A percentile compares a stretch with the other conserved stretches of the same genome.
These are phyloP conservation scores for Parasteatoda tepidariorum DNA, from an alignment of 1,140 invertebrate genomes.

Conservation along the genomic window DNA sequence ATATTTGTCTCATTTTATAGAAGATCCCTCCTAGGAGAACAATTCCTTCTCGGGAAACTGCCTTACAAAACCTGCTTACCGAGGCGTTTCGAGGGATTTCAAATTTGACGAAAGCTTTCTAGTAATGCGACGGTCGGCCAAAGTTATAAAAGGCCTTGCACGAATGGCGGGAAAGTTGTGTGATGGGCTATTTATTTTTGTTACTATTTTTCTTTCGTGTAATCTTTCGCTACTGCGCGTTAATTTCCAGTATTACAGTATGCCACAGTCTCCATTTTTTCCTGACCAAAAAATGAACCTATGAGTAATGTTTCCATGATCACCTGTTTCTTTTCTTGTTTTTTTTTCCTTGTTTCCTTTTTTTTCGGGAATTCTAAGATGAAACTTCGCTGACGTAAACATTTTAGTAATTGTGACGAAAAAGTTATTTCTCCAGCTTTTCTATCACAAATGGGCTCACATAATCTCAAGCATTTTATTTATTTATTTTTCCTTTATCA, in stretches of 20 bases:
- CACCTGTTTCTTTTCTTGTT: constrained; percentile 1
- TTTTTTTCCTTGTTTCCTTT: background rate
- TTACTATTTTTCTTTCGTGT: constrained; percentile 22
- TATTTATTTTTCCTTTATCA: too few relatives aligned
- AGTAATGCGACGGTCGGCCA: constrained; percentile 29
- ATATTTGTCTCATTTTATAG: background rate
- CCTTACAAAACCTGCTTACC: constrained; percentile 55
- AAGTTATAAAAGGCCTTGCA: constrained; percentile 20
- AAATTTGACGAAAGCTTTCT: constrained; percentile 54
- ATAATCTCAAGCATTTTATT: too few relatives aligned
- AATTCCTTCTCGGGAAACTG: constrained; percentile 35
- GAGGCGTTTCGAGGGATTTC: constrained; percentile 48
- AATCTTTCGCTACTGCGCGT: constrained; percentile 30
- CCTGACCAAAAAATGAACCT: constrained; percentile 34
- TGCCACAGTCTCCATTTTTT: background rate
- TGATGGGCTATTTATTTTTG: constrained; percentile 49
- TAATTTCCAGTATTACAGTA: constrained; percentile 39
- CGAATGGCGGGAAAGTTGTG: constrained; percentile 32
- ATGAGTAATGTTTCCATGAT: constrained; percentile 41
- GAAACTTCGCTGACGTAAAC: constrained; percentile 39
- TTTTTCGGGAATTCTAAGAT: background rate
- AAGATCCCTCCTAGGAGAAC: background rate
- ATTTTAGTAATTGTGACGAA: constrained; percentile 26
- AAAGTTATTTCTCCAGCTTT: background rate
- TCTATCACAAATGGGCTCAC: constrained; percentile 7